A percentile compares a stretch with the other conserved stretches of the same genome.
phyloP scores from a whole-genome alignment of 2,113 vertebrate genomes.

The Ophiodon elongatus region DNA sequence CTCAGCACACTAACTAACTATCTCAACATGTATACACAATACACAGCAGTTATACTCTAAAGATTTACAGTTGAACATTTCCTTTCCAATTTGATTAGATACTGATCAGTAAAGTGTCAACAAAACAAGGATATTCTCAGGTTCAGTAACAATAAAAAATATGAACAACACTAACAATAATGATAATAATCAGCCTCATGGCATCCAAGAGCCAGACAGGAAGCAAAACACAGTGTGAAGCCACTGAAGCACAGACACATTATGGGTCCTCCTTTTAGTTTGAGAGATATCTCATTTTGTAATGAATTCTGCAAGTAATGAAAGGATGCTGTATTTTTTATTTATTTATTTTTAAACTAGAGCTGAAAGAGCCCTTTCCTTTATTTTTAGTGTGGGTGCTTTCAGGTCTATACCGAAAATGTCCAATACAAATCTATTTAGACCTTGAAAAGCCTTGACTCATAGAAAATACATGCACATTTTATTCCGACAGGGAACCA shows the following conservation, averaged over 20 bases:
- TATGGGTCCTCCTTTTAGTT: background rate
- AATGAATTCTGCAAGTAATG: background rate
- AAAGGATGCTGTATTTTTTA: background rate
- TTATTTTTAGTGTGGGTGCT: background rate
- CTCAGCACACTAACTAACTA: background rate
- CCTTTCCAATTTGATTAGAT: background rate
- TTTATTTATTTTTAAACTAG: background rate
- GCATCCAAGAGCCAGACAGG: background rate
- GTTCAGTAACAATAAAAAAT: background rate
- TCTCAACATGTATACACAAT: background rate
- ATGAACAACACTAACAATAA: background rate
- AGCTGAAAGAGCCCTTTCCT: background rate
- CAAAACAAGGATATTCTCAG: background rate
- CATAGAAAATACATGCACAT: slow-evolving; percentile 4
- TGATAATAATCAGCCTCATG: background rate
- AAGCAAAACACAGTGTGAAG: background rate
- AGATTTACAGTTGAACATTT: background rate
- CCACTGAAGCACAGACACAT: no score
- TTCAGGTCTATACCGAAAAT: background rate
- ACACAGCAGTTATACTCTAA: no score
- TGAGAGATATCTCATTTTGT: background rate
- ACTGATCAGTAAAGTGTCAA: background rate
- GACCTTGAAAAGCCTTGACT: slow-evolving; percentile 27
- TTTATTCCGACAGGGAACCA: background rate
- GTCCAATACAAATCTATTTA: slow-evolving; percentile 14